Evolutionary conservation across 2,113 vertebrate species (phyloP).

Genomic region (Sorex araneus): DNA sequence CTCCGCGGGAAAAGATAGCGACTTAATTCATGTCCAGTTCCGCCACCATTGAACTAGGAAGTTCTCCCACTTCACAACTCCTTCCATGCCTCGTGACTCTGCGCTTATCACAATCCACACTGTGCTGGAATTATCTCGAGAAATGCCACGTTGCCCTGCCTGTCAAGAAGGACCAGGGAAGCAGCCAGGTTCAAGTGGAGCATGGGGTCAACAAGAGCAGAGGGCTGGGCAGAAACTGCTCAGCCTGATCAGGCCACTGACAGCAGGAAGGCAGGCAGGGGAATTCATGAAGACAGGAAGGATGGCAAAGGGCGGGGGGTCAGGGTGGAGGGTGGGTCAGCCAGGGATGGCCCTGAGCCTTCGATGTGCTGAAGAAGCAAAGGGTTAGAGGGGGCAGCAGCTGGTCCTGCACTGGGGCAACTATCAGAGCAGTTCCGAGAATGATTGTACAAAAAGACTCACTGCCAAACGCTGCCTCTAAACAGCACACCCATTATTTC

Average conservation of each 20-base stretch:
- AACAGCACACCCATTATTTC: constrained; percentile 31
- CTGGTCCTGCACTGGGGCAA: not conserved
- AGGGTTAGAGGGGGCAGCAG: constrained; percentile 56
- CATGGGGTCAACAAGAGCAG: constrained; percentile 53
- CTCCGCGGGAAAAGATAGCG: constrained; percentile 7
- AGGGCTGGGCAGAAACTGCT: constrained; percentile 10
- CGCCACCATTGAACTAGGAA: constrained; percentile 10
- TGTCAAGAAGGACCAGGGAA: constrained; percentile 66
- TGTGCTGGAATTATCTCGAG: constrained; percentile 59
- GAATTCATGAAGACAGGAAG: constrained; percentile 79
- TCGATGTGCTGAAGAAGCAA: constrained; percentile 66
- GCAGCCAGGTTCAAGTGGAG: constrained; percentile 63
- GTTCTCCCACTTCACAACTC: not conserved
- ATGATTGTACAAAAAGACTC: constrained; percentile 49
- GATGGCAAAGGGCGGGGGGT: constrained; percentile 67
- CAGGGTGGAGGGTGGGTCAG: constrained; percentile 72
- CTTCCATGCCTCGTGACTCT: constrained; percentile 58
- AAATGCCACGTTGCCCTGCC: constrained; percentile 69
- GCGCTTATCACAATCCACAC: constrained; percentile 65
- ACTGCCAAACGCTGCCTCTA: constrained; percentile 52
- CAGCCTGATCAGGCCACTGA: not conserved
- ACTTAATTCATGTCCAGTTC: constrained; percentile 45
- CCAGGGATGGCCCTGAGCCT: constrained; percentile 64
- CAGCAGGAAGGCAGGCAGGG: constrained; percentile 79
- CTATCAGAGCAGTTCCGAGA: constrained; percentile 40